Base-by-base conservation (phyloP, 2,888 invertebrate genomes). In the Sesamia inferens region DNA sequence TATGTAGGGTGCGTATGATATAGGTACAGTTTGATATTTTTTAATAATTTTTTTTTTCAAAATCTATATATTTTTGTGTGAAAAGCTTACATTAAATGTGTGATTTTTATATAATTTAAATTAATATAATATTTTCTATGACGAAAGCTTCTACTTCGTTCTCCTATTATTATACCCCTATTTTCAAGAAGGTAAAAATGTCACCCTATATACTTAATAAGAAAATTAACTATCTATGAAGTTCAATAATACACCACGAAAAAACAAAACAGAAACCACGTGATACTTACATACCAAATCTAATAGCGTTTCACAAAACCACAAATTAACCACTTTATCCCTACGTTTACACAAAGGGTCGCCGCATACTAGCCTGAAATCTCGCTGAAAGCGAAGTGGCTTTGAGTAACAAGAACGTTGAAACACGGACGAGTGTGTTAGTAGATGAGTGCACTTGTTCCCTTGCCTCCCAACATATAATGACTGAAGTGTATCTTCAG, bases 341-440 rank as follows among this genome's bases (percentile, higher is more conserved):
- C 14, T 19, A 61, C 51, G 58, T 79, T 69, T 78, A 67, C 57
- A 75, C 68, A 86, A 79, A 76, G 70, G 61, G 57, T 58, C 57
- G 44, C 59, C 66, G n/a, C 55, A 71, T 51, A 68, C 55, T 63
- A 65, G 39, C 54, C 73, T 74, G 55, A 74, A 86, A 79, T 76
- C 76, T 68, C 69, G 55, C 74, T 86, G 86, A 84, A 82, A 76
- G 22, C 48, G 59, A 58, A 86, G 80, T 80, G 76, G 73, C 82
- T 85, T 77, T 79, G 77, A 78, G 71, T 57, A 68, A 70, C 71
- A 77, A 85, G 74, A 84, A 79, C 67, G 68, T 44, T 79, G 81
- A 77, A 86, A 86, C 76, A 74, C 76, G 71, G 73, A 73, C 59
- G 84, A 85, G 85, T 77, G 61, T 79, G 80, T 86, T 66, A 87